Base-by-base conservation (phyloP, 2,888 invertebrate species). In the Stenodera caucasica region DNA sequence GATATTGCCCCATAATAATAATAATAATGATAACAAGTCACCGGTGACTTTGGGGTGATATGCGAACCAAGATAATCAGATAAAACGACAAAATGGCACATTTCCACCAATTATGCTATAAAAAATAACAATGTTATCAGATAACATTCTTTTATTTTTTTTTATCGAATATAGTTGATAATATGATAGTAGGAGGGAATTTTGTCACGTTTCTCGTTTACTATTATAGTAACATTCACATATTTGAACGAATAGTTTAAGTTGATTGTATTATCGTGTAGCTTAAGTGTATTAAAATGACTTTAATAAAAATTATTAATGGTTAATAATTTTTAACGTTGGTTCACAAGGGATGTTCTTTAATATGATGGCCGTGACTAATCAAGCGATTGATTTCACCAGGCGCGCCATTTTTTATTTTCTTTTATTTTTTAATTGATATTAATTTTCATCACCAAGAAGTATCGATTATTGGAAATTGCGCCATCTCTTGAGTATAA, bases 41-140 rank as follows among this genome's bases (percentile, higher is more conserved):
- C 37, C 15, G 14, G 14, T 15, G 37, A 9, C 15, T n/a, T 14
- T 14, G 21, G 21, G 15, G 45, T 14, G 21, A 53, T 58, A 58
- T 66, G 60, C 65, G 21, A 21, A 45, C 11, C 45, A 21, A 45
- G 45, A 45, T 45, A 45, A 45, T 45, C 45, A 71, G 74, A 74
- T 73, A n/a, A 74, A 71, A 70, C 63, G 64, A 62, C 65, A 60
- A 65, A 59, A 66, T 65, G 66, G 65, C 66, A 55, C 69, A 65
- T 67, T 68, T 64, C 54, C 63, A 66, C 67, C 74, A 75, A 76
- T 76, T 75, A 75, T 72, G 70, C 71, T 73, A 71, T 75, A 74
- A 76, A 76, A 75, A 74, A 73, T 73, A 73, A 72, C 68, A 72
- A 69, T 66, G 65, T 61, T 55, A 65, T 61, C 57, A 63, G 35